A percentile compares a stretch with the other conserved stretches of the same genome.
phyloP scores from a whole-genome alignment of 1,140 invertebrate species.

The Ips typographus region DNA sequence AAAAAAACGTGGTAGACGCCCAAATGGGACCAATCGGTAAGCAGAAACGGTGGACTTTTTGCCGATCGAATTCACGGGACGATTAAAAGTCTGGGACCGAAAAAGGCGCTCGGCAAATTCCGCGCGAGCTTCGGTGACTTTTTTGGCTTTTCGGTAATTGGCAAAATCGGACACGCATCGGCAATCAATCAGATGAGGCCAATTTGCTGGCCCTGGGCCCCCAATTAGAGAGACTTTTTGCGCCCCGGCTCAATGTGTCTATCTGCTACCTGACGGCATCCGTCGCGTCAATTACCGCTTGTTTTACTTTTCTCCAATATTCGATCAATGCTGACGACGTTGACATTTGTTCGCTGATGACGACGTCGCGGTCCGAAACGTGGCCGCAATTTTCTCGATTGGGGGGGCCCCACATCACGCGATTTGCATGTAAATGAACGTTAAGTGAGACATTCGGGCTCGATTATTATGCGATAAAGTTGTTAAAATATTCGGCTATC shows the following conservation, averaged over 20 bases:
- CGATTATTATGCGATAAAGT: conserved; percentile 27
- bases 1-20: not conserved
- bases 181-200: conserved; percentile 24
- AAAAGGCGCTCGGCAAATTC: conserved; percentile 9
- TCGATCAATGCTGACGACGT: conserved; percentile 11
- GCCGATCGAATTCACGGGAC: conserved; percentile 19
- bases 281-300: conserved; percentile 25
- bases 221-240: conserved; percentile 23
- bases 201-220: conserved; percentile 15
- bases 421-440: conserved; percentile 24
- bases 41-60: conserved; percentile 13
- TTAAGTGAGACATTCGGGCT: conserved; percentile 26
- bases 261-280: conserved; percentile 25
- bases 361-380: not conserved
- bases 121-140: conserved; percentile 15
- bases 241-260: conserved; percentile 10
- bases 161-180: conserved; percentile 24
- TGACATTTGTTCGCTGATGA: not conserved
- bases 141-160: conserved; percentile 22
- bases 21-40: conserved; percentile 11
- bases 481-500: conserved; percentile 29
- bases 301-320: conserved; percentile 20
- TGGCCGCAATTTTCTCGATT: not conserved
- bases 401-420: conserved; percentile 22
- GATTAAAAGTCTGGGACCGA: conserved; percentile 2